These are phyloP conservation scores for Rhopalosiphum padi DNA, from an alignment of 1,140 invertebrate genomes.

Conservation along the genomic window DNA sequence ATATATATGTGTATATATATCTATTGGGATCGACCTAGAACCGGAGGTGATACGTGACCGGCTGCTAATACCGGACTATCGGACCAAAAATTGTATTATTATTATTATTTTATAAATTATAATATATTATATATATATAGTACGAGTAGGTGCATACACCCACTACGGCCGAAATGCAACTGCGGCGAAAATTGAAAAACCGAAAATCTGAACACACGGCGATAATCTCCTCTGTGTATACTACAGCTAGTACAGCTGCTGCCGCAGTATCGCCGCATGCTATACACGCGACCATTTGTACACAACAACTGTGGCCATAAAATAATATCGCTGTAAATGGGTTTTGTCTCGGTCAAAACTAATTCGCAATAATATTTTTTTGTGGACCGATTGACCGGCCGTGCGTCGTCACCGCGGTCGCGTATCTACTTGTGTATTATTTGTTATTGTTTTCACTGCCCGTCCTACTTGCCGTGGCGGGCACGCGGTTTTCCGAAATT, in stretches of 20 bases:
- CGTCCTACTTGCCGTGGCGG: not conserved
- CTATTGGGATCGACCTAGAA: slow-evolving; percentile 39
- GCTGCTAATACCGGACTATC: not conserved
- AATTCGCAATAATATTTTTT: slow-evolving; percentile 23
- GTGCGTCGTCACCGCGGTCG: not conserved
- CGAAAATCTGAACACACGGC: not conserved
- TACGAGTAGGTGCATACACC: not conserved
- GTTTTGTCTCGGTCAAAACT: not conserved
- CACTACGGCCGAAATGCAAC: not conserved
- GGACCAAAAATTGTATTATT: slow-evolving; percentile 28
- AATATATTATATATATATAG: not conserved
- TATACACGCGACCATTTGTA: not conserved
- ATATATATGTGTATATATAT: not conserved
- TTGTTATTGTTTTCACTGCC: slow-evolving; percentile 23
- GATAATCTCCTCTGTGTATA: not conserved
- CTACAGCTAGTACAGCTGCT: not conserved
- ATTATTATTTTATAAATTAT: slow-evolving; percentile 2
- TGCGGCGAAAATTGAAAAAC: not conserved
- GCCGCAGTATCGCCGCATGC: not conserved
- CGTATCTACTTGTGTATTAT: not conserved
- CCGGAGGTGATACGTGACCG: slow-evolving; percentile 56
- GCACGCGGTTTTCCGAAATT: slow-evolving; percentile 12
- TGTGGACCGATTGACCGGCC: too few species aligned
- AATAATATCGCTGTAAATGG: not conserved
- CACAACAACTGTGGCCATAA: not conserved